phyloP scores from a whole-genome alignment of 1,140 invertebrate genomes.

The Drosophila triauraria region DNA sequence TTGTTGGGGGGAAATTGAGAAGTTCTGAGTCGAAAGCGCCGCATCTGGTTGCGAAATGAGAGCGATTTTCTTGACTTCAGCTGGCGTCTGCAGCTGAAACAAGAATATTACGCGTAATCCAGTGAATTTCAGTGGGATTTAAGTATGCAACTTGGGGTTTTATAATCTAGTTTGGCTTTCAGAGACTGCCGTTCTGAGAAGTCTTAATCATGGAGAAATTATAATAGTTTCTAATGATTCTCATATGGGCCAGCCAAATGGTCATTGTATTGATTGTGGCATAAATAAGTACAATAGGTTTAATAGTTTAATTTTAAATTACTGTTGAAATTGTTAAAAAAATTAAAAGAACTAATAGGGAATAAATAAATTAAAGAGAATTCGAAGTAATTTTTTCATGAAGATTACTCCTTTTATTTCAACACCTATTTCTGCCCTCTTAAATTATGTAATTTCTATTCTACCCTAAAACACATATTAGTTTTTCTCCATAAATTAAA shows the following conservation, averaged over 20 bases:
- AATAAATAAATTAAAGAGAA: too few species aligned
- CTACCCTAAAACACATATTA: too few species aligned
- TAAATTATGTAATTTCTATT: too few species aligned
- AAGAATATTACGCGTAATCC: constrained; percentile 16
- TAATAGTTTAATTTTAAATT: neutral
- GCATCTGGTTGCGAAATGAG: constrained; percentile 50
- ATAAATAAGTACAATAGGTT: too few species aligned
- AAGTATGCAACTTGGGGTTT: constrained; percentile 6
- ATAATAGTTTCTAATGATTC: neutral
- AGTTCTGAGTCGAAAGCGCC: constrained; percentile 5
- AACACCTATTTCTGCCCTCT: too few species aligned
- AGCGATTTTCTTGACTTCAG: constrained; percentile 15
- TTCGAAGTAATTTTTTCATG: too few species aligned
- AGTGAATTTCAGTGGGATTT: constrained; percentile 2
- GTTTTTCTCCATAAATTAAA: neutral
- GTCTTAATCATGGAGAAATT: neutral
- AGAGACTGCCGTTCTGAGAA: constrained; percentile 5
- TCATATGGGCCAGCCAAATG: neutral
- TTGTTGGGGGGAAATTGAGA: constrained; percentile 38
- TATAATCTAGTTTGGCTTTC: constrained; percentile 1
- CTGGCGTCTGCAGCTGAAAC: constrained; percentile 32
- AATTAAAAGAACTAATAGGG: too few species aligned
- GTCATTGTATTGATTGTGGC: neutral
- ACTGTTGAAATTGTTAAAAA: neutral
- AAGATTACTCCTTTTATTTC: too few species aligned